Conservation (phyloP, 2,797 vertebrate species). For the Premnoplex brunnescens region DNA sequence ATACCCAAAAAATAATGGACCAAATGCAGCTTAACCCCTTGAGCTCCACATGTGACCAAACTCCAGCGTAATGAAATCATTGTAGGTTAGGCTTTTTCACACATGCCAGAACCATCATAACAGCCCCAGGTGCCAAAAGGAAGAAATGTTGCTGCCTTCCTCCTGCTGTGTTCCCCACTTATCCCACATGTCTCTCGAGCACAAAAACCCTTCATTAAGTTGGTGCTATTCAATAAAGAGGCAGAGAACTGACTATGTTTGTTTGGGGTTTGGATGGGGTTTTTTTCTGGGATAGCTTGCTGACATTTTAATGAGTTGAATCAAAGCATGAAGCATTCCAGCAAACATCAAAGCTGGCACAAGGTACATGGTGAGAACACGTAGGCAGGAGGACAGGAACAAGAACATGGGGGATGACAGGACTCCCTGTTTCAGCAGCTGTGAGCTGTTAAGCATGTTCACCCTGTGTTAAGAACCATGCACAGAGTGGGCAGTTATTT, state of each 20-base stretch:
- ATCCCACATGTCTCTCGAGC: neutral
- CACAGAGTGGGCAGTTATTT: neutral
- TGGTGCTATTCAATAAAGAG: neutral
- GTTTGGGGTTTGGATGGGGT: neutral
- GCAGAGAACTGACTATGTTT: neutral
- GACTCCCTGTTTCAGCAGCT: neutral
- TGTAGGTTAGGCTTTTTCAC: neutral
- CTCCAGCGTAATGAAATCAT: neutral
- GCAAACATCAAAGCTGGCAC: constrained; percentile 1
- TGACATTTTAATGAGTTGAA: neutral
- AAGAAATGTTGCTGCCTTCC: neutral
- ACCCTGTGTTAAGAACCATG: neutral
- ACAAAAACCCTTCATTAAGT: neutral
- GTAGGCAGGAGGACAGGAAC: neutral
- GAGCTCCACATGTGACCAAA: neutral
- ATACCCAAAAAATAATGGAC: neutral
- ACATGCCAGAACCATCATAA: neutral
- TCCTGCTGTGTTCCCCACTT: neutral
- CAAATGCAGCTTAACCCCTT: neutral
- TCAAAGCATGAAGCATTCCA: neutral
- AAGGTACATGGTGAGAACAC: neutral
- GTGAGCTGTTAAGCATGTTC: neutral
- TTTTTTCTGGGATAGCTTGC: neutral
- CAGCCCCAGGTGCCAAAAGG: neutral
- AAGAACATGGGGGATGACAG: neutral